A percentile compares a stretch with the other conserved stretches of the same genome.
Evolutionary conservation across 2,113 vertebrate genomes (phyloP).

Genomic region (Bambusicola thoracicus): DNA sequence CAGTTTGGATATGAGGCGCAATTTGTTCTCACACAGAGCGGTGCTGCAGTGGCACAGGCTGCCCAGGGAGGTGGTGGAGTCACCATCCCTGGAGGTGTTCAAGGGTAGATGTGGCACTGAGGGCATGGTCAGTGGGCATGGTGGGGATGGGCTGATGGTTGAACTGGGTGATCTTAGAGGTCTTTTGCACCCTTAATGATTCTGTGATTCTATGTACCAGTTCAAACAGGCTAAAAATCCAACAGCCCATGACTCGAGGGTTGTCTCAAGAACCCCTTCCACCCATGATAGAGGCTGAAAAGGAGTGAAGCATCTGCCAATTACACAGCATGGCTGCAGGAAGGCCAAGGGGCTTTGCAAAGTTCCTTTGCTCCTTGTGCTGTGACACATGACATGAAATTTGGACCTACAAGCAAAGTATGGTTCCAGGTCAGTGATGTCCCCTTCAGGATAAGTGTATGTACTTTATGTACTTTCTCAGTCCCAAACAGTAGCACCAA

Average conservation of each 20-base stretch:
- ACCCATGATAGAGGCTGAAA: background rate
- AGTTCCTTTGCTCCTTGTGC: background rate
- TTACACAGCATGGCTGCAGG: background rate
- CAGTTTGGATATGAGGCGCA: too few relatives aligned
- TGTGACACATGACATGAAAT: background rate
- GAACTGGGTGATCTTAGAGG: too few relatives aligned
- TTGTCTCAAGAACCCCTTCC: background rate
- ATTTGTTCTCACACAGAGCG: too few relatives aligned
- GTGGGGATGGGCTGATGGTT: too few relatives aligned
- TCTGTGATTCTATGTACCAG: too few relatives aligned
- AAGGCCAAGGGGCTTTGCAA: background rate
- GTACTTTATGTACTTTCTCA: background rate
- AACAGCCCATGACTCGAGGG: background rate
- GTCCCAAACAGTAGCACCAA: background rate
- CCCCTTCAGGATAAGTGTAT: background rate
- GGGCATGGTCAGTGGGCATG: too few relatives aligned
- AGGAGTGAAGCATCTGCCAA: background rate
- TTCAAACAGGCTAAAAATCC: background rate
- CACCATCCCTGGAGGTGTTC: too few relatives aligned
- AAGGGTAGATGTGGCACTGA: too few relatives aligned
- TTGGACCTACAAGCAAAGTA: background rate
- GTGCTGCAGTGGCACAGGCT: too few relatives aligned
- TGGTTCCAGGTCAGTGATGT: background rate
- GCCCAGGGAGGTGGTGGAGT: too few relatives aligned
- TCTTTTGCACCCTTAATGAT: too few relatives aligned